Conservation (phyloP, 2,797 vertebrate genomes). For the Peromyscus attwateri region DNA sequence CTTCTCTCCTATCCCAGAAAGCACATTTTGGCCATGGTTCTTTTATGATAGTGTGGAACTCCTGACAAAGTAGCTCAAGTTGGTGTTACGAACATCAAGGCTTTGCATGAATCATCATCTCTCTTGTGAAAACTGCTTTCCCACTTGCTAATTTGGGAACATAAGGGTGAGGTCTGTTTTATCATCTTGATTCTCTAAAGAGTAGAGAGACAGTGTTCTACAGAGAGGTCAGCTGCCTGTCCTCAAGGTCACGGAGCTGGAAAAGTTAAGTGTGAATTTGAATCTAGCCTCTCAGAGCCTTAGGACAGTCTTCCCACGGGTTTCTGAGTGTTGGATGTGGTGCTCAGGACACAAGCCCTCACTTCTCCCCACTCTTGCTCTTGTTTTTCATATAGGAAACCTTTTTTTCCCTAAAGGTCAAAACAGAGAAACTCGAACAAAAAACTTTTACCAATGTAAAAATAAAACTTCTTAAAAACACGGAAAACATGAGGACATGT, state of each 20-base stretch:
- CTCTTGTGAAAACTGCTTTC: background rate
- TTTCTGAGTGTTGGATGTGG: background rate
- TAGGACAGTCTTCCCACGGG: background rate
- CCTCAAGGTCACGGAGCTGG: background rate
- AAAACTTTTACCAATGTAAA: background rate
- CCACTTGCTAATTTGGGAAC: background rate
- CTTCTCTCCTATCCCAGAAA: background rate
- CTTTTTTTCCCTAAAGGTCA: background rate
- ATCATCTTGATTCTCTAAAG: background rate
- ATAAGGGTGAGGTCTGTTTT: background rate
- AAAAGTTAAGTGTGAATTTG: background rate
- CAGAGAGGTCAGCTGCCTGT: background rate
- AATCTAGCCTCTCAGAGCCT: background rate
- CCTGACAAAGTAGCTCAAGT: background rate
- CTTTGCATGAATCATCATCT: background rate
- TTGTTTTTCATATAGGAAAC: background rate
- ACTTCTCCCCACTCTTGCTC: background rate
- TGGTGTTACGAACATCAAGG: background rate
- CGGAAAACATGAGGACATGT: background rate
- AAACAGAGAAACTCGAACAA: background rate
- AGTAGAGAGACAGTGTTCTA: background rate
- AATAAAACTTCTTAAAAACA: background rate
- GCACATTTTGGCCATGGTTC: background rate
- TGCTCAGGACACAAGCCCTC: background rate
- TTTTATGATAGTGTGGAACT: background rate